Conservation (phyloP, 2,888 invertebrate species). For the Cheilosia vulpina region DNA sequence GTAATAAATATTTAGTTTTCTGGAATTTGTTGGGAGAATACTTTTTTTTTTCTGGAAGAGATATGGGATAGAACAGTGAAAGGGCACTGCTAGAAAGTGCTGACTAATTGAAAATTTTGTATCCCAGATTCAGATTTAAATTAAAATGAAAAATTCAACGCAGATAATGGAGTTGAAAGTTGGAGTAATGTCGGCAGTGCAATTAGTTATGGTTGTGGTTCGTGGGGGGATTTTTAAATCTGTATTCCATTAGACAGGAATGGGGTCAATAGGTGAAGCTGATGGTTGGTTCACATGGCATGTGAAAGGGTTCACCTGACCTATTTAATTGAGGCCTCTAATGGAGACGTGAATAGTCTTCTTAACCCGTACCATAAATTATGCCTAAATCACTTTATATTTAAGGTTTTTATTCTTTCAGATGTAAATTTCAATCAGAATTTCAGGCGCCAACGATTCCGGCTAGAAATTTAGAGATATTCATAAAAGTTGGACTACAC, state of each 20-base stretch:
- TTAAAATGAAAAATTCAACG: neutral
- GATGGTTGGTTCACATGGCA: slow-evolving; percentile 4
- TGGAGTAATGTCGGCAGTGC: slow-evolving; percentile 27
- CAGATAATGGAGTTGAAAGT: slow-evolving; percentile 9
- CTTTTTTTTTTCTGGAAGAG: neutral
- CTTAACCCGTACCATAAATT: no score
- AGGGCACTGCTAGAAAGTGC: slow-evolving; percentile 3
- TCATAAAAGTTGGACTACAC: no score
- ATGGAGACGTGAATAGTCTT: no score
- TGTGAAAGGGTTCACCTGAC: neutral
- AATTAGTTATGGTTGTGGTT: slow-evolving; percentile 45
- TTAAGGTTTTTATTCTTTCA: no score
- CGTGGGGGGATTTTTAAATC: slow-evolving; percentile 13
- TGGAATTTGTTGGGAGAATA: slow-evolving; percentile 7
- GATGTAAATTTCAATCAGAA: no score
- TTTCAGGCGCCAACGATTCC: no score
- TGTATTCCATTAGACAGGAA: slow-evolving; percentile 17
- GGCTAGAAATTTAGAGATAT: no score
- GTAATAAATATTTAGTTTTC: slow-evolving; percentile 21
- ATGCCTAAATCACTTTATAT: no score
- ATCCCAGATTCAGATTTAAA: neutral
- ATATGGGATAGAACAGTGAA: slow-evolving; percentile 3
- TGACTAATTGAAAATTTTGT: slow-evolving; percentile 47
- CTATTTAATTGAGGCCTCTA: no score
- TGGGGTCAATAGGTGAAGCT: neutral